Conservation (phyloP, 2,113 vertebrate species). For the Mirounga angustirostris region DNA sequence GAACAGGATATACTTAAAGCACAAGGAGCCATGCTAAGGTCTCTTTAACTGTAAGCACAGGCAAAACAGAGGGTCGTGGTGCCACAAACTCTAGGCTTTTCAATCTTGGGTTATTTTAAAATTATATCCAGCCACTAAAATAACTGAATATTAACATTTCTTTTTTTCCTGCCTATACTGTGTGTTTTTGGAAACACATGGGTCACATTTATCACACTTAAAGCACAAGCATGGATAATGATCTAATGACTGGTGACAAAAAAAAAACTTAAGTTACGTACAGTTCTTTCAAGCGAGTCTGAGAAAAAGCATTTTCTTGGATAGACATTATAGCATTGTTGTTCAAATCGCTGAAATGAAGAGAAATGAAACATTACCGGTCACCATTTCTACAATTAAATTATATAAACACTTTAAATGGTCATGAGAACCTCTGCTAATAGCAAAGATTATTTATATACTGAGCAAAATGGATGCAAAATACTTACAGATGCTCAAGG, state of each 20-base stretch:
- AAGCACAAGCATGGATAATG: slow-evolving; percentile 23
- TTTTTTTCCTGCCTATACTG: neutral
- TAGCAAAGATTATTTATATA: slow-evolving; percentile 67
- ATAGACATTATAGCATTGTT: slow-evolving; percentile 92
- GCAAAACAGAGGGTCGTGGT: neutral
- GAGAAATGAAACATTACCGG: slow-evolving; percentile 73
- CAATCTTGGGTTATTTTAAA: neutral
- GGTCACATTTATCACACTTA: neutral
- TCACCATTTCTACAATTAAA: slow-evolving; percentile 63
- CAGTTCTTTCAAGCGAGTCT: slow-evolving; percentile 90
- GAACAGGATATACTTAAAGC: neutral
- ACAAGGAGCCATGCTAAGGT: neutral
- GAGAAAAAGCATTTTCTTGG: slow-evolving; percentile 90
- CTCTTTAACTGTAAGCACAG: neutral
- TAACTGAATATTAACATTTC: neutral
- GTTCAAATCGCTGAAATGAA: slow-evolving; percentile 90
- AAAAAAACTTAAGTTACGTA: slow-evolving; percentile 85
- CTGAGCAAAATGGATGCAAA: slow-evolving; percentile 65
- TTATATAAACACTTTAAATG: slow-evolving; percentile 62
- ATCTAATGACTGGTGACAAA: slow-evolving; percentile 26
- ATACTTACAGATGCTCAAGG: slow-evolving; percentile 91
- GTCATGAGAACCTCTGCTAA: slow-evolving; percentile 46
- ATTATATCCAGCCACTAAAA: slow-evolving; percentile 3
- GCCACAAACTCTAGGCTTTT: neutral
- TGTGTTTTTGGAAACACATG: slow-evolving; percentile 31